Evolutionary conservation across 2,113 vertebrate species (phyloP).

Genomic region (Calidris pygmaea): DNA sequence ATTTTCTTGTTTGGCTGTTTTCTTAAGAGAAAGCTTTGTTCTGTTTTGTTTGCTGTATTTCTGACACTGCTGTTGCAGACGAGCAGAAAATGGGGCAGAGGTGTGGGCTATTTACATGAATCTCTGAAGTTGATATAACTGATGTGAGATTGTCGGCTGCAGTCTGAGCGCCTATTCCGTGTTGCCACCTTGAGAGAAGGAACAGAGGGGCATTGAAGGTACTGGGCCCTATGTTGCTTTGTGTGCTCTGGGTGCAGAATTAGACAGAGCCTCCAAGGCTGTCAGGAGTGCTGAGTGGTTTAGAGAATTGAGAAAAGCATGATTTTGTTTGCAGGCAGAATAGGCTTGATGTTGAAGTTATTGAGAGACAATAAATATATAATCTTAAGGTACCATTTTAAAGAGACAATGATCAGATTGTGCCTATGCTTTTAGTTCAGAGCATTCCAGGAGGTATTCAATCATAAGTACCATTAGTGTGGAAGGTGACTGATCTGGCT

Average conservation of each 20-base stretch:
- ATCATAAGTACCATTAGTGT: accelerated
- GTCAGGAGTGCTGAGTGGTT: not conserved
- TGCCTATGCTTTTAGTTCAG: not conserved
- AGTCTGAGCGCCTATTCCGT: not conserved
- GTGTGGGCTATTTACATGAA: not conserved
- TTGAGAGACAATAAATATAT: not conserved
- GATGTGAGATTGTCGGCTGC: not conserved
- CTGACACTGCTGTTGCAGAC: not conserved
- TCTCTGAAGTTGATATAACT: not conserved
- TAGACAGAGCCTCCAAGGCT: not conserved
- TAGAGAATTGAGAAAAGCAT: not conserved
- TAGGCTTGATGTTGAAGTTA: not conserved
- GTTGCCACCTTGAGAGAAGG: not conserved
- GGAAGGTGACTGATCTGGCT: not conserved
- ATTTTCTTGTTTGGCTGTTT: slow-evolving; percentile 17
- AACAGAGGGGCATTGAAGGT: not conserved
- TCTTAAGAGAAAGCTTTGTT: slow-evolving; percentile 36
- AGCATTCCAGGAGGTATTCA: not conserved
- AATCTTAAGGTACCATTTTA: not conserved
- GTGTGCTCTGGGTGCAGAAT: not conserved
- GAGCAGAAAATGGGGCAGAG: not conserved
- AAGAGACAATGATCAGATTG: not conserved
- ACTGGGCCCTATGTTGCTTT: not conserved
- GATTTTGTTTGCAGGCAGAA: not conserved
- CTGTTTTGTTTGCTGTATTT: slow-evolving; percentile 16